Conservation (phyloP, 2,888 invertebrate species). For the Muscina levida region DNA sequence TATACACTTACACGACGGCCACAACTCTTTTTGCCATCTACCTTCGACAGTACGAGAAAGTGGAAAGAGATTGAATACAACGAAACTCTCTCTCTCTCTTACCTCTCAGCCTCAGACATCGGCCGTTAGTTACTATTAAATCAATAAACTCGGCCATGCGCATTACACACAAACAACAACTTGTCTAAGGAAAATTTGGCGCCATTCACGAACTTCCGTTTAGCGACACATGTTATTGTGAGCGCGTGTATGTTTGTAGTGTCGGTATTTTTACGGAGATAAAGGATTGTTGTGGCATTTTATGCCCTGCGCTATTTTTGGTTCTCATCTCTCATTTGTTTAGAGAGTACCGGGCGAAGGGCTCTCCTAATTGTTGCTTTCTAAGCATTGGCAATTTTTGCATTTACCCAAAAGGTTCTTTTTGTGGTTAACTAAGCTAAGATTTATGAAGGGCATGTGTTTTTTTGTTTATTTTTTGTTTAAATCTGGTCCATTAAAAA, state of each 20-base stretch:
- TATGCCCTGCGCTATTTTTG: neutral
- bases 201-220: conserved; percentile 53
- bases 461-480: too few species aligned
- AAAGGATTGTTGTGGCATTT: neutral
- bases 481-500: too few species aligned
- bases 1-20: neutral
- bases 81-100: neutral
- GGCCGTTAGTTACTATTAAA: conserved; percentile 6
- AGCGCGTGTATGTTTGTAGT: neutral
- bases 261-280: neutral
- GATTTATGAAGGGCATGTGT: conserved; percentile 45
- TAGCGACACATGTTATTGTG: too few species aligned
- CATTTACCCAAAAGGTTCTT: too few species aligned
- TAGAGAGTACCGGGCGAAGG: too few species aligned
- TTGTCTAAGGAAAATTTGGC: conserved; percentile 55
- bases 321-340: neutral
- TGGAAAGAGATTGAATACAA: neutral
- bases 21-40: neutral
- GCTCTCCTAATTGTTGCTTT: conserved; percentile 26
- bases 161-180: conserved; percentile 2
- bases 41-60: too few species aligned
- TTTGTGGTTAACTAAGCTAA: neutral
- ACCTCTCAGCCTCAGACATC: neutral
- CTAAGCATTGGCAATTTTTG: too few species aligned
- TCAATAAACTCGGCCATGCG: conserved; percentile 60